Evolutionary conservation across 2,113 vertebrate genomes (phyloP).

Genomic region (Lophotis ruficrista): DNA sequence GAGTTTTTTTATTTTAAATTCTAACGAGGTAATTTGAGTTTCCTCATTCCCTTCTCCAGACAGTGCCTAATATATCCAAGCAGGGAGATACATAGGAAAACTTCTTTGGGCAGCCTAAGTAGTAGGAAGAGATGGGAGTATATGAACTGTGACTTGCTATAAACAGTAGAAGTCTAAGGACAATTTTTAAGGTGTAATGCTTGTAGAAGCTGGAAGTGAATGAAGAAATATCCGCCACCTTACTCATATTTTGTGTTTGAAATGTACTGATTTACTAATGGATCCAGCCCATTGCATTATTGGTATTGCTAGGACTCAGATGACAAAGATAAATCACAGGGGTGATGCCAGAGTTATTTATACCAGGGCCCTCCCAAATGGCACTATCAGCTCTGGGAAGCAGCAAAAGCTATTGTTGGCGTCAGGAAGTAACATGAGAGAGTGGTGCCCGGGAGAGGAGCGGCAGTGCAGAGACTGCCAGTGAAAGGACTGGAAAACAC

Average conservation of each 20-base stretch:
- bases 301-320: not conserved
- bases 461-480: not conserved
- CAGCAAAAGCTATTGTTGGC: not conserved
- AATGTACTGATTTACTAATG: not conserved
- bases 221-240: not conserved
- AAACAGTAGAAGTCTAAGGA: not conserved
- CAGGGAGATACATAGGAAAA: not conserved
- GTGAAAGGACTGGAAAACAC: not conserved
- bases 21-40: slow-evolving; percentile 6
- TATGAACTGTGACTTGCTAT: not conserved
- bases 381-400: not conserved
- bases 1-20: not conserved
- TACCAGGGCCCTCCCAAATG: not conserved
- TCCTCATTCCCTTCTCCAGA: slow-evolving; percentile 1
- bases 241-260: not conserved
- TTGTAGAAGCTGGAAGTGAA: not conserved
- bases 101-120: not conserved
- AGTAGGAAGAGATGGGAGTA: not conserved
- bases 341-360: slow-evolving; percentile 35
- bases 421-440: not conserved
- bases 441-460: not conserved
- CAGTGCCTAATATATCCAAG: not conserved
- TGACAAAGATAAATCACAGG: slow-evolving; percentile 15
- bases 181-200: not conserved
- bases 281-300: not conserved